Evolutionary conservation across 2,113 vertebrate genomes (phyloP).

Genomic region (Anguilla japonica): DNA sequence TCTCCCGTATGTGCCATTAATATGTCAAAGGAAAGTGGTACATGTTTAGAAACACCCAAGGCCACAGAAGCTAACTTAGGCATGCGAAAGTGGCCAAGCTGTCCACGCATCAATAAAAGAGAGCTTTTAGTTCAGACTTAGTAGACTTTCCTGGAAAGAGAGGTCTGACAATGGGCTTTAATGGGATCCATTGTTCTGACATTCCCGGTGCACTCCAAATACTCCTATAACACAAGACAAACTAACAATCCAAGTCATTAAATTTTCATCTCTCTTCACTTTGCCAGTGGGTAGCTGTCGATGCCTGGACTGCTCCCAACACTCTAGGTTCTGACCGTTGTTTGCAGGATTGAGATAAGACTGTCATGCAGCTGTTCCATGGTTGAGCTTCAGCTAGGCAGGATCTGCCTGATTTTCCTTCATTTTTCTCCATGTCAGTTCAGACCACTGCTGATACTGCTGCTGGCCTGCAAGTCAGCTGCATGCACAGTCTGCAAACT

Average conservation of each 20-base stretch:
- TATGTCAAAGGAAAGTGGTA: conserved; percentile 9
- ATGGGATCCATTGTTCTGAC: conserved; percentile 14
- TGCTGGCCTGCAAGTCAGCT: too few relatives aligned
- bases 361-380: neutral
- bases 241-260: neutral
- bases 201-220: neutral
- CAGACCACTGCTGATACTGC: neutral
- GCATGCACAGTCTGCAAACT: neutral
- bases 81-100: neutral
- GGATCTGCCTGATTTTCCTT: neutral
- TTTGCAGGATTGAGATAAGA: neutral
- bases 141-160: conserved; percentile 25
- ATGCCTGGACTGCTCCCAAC: neutral
- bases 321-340: neutral
- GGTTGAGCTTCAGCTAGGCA: neutral
- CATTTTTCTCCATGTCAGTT: neutral
- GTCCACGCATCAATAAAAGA: conserved; percentile 29
- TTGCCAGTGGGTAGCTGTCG: neutral
- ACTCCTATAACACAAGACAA: neutral
- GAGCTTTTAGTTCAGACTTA: conserved; percentile 28
- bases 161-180: neutral
- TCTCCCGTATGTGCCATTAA: conserved; percentile 32
- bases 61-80: neutral
- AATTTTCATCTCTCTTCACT: conserved; percentile 1
- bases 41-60: neutral